phyloP scores from a whole-genome alignment of 2,113 vertebrate genomes.

The Aplodontia rufa region DNA sequence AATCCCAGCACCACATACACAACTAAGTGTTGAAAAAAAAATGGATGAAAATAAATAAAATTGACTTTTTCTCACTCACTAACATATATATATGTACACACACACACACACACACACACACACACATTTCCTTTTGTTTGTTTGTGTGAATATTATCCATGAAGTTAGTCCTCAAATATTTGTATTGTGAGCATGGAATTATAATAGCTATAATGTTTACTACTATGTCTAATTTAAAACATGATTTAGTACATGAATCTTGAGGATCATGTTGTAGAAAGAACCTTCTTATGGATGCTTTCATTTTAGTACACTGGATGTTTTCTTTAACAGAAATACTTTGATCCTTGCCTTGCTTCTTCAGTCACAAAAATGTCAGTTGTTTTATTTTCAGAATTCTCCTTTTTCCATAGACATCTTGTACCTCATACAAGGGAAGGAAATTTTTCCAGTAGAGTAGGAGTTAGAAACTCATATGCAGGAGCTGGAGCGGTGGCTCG shows the following conservation, averaged over 20 bases:
- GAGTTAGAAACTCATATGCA: background rate
- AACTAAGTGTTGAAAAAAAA: too few relatives aligned
- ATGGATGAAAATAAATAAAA: too few relatives aligned
- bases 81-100: too few relatives aligned
- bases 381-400: background rate
- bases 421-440: background rate
- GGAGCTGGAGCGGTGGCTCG: too few relatives aligned
- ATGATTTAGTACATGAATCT: background rate
- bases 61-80: too few relatives aligned
- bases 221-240: background rate
- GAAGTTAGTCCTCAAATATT: background rate
- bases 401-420: background rate
- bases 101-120: too few relatives aligned
- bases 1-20: too few relatives aligned
- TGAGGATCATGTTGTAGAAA: background rate
- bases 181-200: conserved; percentile 3
- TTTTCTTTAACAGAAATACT: background rate
- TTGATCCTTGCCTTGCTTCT: conserved; percentile 1
- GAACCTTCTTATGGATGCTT: background rate
- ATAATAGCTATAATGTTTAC: background rate
- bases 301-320: background rate
- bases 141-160: conserved; percentile 10
- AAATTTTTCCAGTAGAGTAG: background rate
- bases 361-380: background rate
- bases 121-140: background rate